Evolutionary conservation across 2,888 invertebrate genomes (phyloP).

Genomic region (Leuctra nigra): DNA sequence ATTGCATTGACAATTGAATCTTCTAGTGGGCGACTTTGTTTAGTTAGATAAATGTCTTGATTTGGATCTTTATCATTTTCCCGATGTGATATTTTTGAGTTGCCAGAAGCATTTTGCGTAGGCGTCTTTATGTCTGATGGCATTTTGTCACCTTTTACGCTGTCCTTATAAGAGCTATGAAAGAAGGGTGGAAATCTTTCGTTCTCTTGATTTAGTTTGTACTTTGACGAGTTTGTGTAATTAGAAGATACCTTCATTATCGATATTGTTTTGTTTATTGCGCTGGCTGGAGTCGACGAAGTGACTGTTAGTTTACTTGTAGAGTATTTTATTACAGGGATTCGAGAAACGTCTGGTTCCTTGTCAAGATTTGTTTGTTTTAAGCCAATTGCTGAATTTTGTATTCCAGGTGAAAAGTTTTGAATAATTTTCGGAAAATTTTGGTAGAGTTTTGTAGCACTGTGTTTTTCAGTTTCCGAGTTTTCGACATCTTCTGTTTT

Average conservation of each 20-base stretch:
- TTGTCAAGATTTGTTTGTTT: constrained; percentile 1
- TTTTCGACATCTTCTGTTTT: too few species aligned
- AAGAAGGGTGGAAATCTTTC: background rate
- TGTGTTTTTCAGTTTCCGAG: background rate
- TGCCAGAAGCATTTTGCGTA: too few species aligned
- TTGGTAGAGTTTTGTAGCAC: background rate
- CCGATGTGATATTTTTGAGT: background rate
- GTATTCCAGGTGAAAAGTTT: constrained; percentile 9
- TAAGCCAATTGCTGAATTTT: constrained; percentile 3
- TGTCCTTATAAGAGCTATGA: background rate
- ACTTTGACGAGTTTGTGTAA: background rate
- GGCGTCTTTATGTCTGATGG: too few species aligned
- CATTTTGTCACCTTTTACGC: background rate
- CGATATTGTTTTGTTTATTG: too few species aligned
- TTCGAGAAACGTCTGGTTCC: background rate
- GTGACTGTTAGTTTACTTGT: background rate
- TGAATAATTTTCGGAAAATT: constrained; percentile 9
- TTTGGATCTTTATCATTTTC: constrained; percentile 7
- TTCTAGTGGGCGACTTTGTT: background rate
- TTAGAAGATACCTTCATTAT: too few species aligned
- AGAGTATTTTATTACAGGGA: background rate
- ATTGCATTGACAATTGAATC: constrained; percentile 19
- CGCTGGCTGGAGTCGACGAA: background rate
- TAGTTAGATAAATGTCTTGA: constrained; percentile 17
- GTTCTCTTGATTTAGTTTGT: background rate